Conservation (phyloP, 2,113 vertebrate species). For the Pungitius pungitius region DNA sequence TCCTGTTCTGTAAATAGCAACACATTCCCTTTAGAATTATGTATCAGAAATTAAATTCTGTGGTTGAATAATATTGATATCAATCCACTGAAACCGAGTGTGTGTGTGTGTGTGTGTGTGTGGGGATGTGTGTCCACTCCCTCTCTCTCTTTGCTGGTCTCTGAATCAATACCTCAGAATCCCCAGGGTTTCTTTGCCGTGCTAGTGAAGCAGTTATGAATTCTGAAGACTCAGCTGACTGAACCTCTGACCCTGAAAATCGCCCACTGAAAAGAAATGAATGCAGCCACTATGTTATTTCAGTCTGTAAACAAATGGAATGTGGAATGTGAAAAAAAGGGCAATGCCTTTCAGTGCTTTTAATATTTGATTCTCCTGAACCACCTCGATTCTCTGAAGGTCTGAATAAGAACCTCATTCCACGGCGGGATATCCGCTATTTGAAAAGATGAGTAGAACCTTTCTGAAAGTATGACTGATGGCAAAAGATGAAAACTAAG, state of each 20-base stretch:
- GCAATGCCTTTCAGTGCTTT: slow-evolving; percentile 46
- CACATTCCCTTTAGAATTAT: background rate
- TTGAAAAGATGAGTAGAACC: slow-evolving; percentile 23
- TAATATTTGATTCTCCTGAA: slow-evolving; percentile 60
- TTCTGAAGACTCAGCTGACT: slow-evolving; percentile 72
- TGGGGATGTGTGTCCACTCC: slow-evolving; percentile 1
- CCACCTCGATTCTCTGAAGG: slow-evolving; percentile 55
- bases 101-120: slow-evolving; percentile 23
- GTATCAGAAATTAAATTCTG: slow-evolving; percentile 18
- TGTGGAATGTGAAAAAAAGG: slow-evolving; percentile 33
- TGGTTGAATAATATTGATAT: slow-evolving; percentile 44
- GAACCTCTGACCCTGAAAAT: slow-evolving; percentile 75
- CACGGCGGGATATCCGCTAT: slow-evolving; percentile 41
- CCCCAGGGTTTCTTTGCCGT: slow-evolving; percentile 59
- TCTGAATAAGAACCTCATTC: slow-evolving; percentile 34
- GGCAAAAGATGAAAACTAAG: slow-evolving; percentile 23
- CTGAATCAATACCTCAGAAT: slow-evolving; percentile 67
- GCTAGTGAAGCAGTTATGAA: slow-evolving; percentile 69
- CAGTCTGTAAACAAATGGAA: slow-evolving; percentile 61
- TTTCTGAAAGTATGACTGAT: slow-evolving; percentile 21
- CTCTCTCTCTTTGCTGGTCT: slow-evolving; percentile 46
- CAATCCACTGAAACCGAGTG: slow-evolving; percentile 16
- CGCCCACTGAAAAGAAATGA: slow-evolving; percentile 60
- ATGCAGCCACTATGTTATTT: slow-evolving; percentile 55
- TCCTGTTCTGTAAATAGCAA: background rate